These are phyloP conservation scores for Bombus superbus DNA, from an alignment of 1,140 invertebrate genomes.

Conservation along the genomic window DNA sequence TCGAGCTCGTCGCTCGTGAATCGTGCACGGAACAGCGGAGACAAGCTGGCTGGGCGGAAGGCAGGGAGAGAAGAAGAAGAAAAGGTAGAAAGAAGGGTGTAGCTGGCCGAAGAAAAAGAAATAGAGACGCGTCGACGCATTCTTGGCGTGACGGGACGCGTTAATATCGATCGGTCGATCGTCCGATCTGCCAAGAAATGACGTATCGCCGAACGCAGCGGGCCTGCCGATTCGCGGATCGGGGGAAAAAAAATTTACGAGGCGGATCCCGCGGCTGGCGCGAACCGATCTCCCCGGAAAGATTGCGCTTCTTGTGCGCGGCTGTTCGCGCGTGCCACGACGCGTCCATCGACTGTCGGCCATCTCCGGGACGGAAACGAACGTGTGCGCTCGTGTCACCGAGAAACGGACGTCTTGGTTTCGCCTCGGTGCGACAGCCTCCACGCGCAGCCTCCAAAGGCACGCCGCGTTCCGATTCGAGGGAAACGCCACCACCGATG, in stretches of 20 bases:
- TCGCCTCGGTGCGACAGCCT: background rate
- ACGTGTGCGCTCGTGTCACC: conserved; percentile 23
- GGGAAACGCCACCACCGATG: background rate
- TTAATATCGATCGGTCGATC: conserved; percentile 60
- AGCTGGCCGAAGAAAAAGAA: conserved; percentile 44
- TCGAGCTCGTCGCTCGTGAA: conserved; percentile 32
- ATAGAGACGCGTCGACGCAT: conserved; percentile 58
- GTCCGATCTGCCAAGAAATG: conserved; percentile 64
- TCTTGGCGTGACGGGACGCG: conserved; percentile 63
- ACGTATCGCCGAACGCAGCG: conserved; percentile 59
- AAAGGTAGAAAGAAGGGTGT: conserved; percentile 15
- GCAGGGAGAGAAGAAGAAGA: background rate
- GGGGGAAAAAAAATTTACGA: conserved; percentile 61
- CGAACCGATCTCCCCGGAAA: conserved; percentile 48
- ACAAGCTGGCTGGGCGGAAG: background rate
- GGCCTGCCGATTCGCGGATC: conserved; percentile 59
- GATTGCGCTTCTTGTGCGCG: conserved; percentile 54
- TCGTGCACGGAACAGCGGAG: conserved; percentile 2
- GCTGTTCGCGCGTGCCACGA: conserved; percentile 46
- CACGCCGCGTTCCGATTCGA: conserved; percentile 7
- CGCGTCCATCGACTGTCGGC: conserved; percentile 27
- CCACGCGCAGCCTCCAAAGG: background rate
- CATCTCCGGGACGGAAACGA: conserved; percentile 5
- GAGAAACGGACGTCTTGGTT: conserved; percentile 38
- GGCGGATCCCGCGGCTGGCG: conserved; percentile 30